Evolutionary conservation across 2,113 vertebrate species (phyloP).

Genomic region (Sebastes fasciatus): DNA sequence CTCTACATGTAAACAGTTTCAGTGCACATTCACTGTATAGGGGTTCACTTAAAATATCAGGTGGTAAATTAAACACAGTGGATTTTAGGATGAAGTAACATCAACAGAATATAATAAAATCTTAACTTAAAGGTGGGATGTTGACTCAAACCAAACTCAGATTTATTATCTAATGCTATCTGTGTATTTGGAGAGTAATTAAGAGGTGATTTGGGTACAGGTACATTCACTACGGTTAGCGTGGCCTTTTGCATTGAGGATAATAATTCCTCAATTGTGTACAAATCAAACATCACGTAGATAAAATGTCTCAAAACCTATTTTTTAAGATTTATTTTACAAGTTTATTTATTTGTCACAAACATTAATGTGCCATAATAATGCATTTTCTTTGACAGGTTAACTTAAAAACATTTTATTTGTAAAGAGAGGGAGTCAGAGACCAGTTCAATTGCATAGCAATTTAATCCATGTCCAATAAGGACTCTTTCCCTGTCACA

Average conservation of each 20-base stretch:
- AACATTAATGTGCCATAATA: constrained; percentile 78
- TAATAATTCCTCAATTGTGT: constrained; percentile 22
- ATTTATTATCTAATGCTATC: constrained; percentile 33
- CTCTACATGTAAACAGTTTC: constrained; percentile 79
- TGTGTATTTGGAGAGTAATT: constrained; percentile 29
- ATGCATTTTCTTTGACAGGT: constrained; percentile 77
- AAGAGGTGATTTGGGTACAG: constrained; percentile 40
- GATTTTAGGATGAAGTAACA: constrained; percentile 46
- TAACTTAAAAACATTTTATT: constrained; percentile 83
- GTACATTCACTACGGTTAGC: constrained; percentile 63
- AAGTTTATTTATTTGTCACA: constrained; percentile 78
- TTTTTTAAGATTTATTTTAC: constrained; percentile 71
- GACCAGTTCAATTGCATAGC: constrained; percentile 89
- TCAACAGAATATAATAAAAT: constrained; percentile 43
- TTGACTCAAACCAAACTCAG: constrained; percentile 39
- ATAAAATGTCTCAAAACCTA: constrained; percentile 68
- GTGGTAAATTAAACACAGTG: constrained; percentile 63
- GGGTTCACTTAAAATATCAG: constrained; percentile 53
- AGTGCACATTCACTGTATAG: constrained; percentile 73
- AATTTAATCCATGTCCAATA: constrained; percentile 87
- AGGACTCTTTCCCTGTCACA: constrained; percentile 85
- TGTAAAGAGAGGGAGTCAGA: constrained; percentile 85
- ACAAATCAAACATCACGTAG: constrained; percentile 62
- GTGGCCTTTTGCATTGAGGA: constrained; percentile 32
- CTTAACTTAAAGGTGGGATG: constrained; percentile 21